Percentiles rank a stretch among this genome's conserved stretches.
Conservation (phyloP, 2,113 vertebrate species). For the Sciurus niger region DNA sequence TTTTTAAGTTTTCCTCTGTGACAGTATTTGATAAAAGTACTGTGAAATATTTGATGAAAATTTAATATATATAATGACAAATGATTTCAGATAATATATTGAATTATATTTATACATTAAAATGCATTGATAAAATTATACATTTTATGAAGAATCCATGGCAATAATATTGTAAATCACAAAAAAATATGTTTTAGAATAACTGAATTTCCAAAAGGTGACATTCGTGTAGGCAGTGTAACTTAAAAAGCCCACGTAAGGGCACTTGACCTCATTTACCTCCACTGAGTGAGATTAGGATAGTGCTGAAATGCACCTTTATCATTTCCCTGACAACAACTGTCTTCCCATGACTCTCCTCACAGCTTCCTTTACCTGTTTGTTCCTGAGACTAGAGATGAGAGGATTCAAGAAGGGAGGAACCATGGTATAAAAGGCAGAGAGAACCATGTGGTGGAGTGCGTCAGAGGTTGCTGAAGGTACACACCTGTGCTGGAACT, state of each 20-base stretch:
- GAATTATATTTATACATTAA: too few relatives aligned
- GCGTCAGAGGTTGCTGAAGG: background rate
- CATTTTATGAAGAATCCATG: too few relatives aligned
- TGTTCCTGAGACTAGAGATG: conserved; percentile 71
- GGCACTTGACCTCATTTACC: too few relatives aligned
- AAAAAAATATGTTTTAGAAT: too few relatives aligned
- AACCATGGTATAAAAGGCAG: conserved; percentile 50
- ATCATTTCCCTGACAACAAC: background rate
- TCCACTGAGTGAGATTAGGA: background rate
- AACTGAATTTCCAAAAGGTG: background rate
- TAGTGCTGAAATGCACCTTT: background rate
- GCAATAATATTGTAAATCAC: too few relatives aligned
- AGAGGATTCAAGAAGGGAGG: conserved; percentile 69
- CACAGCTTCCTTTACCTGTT: conserved; percentile 54
- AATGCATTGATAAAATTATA: too few relatives aligned
- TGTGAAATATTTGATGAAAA: too few relatives aligned
- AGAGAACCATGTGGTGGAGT: conserved; percentile 43
- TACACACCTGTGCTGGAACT: conserved; percentile 37
- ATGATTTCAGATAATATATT: too few relatives aligned
- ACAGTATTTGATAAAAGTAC: too few relatives aligned
- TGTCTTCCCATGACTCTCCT: background rate
- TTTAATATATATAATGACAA: too few relatives aligned
- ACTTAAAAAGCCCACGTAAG: too few relatives aligned
- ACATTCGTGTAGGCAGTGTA: background rate
- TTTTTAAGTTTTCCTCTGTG: too few relatives aligned